Conservation (phyloP, 2,888 invertebrate species). For the Imbricaverruca yamaguchii region DNA sequence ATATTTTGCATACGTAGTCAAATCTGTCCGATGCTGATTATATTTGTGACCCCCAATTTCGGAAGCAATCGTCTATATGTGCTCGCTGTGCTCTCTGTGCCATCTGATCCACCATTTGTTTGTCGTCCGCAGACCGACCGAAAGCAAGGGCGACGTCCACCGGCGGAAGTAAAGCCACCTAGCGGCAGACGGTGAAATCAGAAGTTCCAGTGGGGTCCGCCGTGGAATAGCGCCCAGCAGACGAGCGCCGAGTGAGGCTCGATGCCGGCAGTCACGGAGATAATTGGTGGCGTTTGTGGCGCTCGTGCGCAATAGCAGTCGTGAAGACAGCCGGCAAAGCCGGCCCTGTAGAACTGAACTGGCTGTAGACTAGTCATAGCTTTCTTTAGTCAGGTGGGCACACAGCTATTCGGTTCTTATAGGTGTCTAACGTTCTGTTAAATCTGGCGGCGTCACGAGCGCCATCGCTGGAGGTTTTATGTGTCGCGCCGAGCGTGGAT, state of each 20-base stretch:
- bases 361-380: not conserved
- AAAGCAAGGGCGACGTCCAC: slow-evolving; percentile 7
- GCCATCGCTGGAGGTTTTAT: no score
- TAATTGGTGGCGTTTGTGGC: no score
- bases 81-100: no score
- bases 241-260: not conserved
- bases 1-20: no score
- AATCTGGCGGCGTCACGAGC: no score
- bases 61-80: no score
- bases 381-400: not conserved
- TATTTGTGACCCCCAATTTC: no score
- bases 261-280: not conserved
- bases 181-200: not conserved
- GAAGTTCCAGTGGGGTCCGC: not conserved
- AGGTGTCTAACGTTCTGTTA: not conserved
- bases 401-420: not conserved
- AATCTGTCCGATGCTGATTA: no score
- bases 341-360: not conserved
- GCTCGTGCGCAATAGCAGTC: no score
- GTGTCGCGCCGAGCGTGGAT: no score
- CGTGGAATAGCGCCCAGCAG: not conserved
- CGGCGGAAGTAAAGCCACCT: not conserved
- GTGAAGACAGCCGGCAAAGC: not conserved
- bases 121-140: no score
- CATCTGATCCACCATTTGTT: no score